Evolutionary conservation across 2,113 vertebrate species (phyloP).

Genomic region (Calidris pugnax): DNA sequence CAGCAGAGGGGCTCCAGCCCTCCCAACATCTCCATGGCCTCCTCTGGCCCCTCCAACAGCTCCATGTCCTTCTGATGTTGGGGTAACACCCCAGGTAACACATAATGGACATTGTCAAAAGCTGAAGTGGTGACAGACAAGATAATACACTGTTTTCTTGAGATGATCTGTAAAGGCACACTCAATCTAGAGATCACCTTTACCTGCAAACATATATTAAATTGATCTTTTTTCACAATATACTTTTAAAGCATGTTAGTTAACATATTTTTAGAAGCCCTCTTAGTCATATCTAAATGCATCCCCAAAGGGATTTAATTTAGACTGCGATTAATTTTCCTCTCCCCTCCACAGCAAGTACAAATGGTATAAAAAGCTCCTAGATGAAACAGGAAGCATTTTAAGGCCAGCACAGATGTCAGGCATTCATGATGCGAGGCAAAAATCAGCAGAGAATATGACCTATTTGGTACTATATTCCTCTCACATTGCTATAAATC

Average conservation of each 20-base stretch:
- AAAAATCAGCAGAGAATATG: not conserved
- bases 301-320: constrained; percentile 15
- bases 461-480: not conserved
- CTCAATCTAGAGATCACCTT: not conserved
- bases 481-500: not conserved
- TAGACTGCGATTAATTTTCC: constrained; percentile 15
- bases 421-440: not conserved
- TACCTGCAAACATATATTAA: not conserved
- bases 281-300: constrained; percentile 38
- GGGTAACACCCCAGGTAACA: not conserved
- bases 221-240: not conserved
- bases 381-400: constrained; percentile 1
- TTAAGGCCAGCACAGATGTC: constrained; percentile 20
- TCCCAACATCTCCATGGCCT: not conserved
- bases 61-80: not conserved
- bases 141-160: not conserved
- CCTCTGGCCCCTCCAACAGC: not conserved
- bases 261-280: constrained; percentile 30
- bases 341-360: not conserved
- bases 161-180: not conserved
- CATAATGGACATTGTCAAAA: not conserved
- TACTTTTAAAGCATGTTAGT: not conserved
- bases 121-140: not conserved
- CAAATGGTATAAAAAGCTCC: constrained; percentile 21
- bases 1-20: not conserved